Conservation (phyloP, 2,888 invertebrate species). For the Meiosimyza platycephala region DNA sequence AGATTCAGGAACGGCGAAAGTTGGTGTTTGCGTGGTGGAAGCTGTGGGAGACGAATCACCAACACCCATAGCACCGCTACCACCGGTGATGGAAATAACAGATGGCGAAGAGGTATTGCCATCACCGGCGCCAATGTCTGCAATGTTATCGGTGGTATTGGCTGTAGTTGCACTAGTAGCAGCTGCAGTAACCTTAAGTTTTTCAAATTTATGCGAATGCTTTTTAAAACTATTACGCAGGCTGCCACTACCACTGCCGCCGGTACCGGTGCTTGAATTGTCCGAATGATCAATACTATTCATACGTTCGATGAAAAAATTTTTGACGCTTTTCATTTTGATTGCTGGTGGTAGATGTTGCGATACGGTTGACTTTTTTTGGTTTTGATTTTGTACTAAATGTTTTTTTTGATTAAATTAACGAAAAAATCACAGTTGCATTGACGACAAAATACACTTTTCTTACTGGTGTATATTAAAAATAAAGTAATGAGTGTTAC, state of each 20-base stretch:
- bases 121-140: constrained; percentile 22
- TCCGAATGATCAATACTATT: constrained; percentile 61
- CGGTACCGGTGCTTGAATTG: constrained; percentile 9
- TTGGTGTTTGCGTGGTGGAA: not conserved
- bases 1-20: not conserved
- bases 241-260: constrained; percentile 33
- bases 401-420: not conserved
- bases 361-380: not conserved
- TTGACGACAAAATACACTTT: constrained; percentile 2
- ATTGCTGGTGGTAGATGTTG: not conserved
- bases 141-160: constrained; percentile 10
- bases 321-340: constrained; percentile 65
- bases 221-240: constrained; percentile 23
- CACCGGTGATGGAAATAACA: not conserved
- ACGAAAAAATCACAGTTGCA: constrained; percentile 28
- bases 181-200: constrained; percentile 34
- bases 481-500: constrained; percentile 25
- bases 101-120: constrained; percentile 39
- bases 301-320: constrained; percentile 65
- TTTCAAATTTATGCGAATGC: constrained; percentile 46
- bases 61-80: too few relatives aligned
- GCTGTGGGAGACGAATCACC: constrained; percentile 3
- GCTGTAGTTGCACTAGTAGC: constrained; percentile 40
- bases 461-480: constrained; percentile 18
- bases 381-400: constrained; percentile 16